Base-by-base conservation (phyloP, 2,888 invertebrate species). In the Rhorus exstirpatorius region DNA sequence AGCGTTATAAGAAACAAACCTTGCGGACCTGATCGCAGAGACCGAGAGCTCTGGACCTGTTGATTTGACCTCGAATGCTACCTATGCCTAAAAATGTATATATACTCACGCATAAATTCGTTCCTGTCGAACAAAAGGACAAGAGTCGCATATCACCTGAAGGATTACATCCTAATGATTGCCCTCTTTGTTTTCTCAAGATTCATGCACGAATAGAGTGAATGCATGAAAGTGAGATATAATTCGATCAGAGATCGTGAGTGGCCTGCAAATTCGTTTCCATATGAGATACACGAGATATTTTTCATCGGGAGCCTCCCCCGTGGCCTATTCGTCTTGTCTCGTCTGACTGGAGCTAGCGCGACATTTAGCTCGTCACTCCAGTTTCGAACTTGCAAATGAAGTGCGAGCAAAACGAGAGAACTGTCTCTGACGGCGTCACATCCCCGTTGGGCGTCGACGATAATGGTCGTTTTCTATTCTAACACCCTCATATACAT, bases 331-430 rank as follows among this genome's bases (percentile, higher is more conserved):
- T 53, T 53, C 14, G 38, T 21, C 53, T 21, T 35, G 14, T 19
- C 51, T 35, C 51, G 12, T 67, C 44, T 58, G 4, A 31, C 41
- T 26, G 24, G 38, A n/a, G 70, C 55, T 44, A 35, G 53, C 41
- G 63, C 55, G 49, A 58, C 38, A 41, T 58, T 76, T 51, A 26
- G 26, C 46, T 81, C 71, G 76, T 76, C 76, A 58, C 41, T 81
- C 60, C 35, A 72, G 77, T 72, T 81, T 81, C 67, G 53, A 72
- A 81, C 77, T 81, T 77, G 76, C 81, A 72, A 78, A 81, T 81
- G 77, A 81, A 81, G 77, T 65, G 49, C 41, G 60, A 1, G 21
- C 10, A 67, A 21, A 60, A 58, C 14, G 44, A 49, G 60, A n/a
- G 8, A 74, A 51, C 53, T 53, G 53, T 63, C 46, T 75, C 60